Base-by-base conservation (phyloP, 2,888 invertebrate species). In the Agrenia bidenticulata region DNA sequence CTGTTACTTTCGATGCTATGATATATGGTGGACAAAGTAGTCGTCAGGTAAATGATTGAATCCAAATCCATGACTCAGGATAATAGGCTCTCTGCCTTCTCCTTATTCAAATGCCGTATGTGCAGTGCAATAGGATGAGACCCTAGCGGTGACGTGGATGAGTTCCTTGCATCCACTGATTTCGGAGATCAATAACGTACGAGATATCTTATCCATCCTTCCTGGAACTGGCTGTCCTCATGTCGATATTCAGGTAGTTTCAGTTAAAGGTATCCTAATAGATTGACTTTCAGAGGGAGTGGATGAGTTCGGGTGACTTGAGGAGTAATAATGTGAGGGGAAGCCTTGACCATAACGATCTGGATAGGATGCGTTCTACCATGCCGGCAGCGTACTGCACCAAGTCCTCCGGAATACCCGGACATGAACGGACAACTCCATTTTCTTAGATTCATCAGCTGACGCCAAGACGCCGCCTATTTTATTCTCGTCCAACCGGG, bases 401-500 rank as follows among this genome's bases (percentile, higher is more conserved):
- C 9, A 51, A 51, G 51, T 51, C 51, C 57, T 32, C 57, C 57
- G 57, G 57, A 57, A 57, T 4, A 57, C 21, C 55, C 57, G 58
- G 45, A 58, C 17, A 39, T 23, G 58, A 42, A 58, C 27, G 45
- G 42, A 58, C 49, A 27, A 54, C 39, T 63, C 26, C 56, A 51
- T 63, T 51, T 63, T 57, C 50, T 57, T 63, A n/a, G 15, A 53
- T 53, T 59, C 58, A 51, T 57, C 50, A 64, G 64, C 64, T 41
- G 64, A 64, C 64, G 64, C 54, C 63, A 51, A 63, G 63, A 63
- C 63, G 63, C 58, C 63, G 63, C 63, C 51, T 59, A 57, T 39
- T 64, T 64, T 64, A 64, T 64, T 64, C 59, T 64, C 59, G 57
- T 57, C 51, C 57, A 57, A 17, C 49, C 39, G 58, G 45, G 45